These are phyloP conservation scores for Gambusia yucatana DNA, from an alignment of 2,797 vertebrate genomes.

Conservation along the genomic window DNA sequence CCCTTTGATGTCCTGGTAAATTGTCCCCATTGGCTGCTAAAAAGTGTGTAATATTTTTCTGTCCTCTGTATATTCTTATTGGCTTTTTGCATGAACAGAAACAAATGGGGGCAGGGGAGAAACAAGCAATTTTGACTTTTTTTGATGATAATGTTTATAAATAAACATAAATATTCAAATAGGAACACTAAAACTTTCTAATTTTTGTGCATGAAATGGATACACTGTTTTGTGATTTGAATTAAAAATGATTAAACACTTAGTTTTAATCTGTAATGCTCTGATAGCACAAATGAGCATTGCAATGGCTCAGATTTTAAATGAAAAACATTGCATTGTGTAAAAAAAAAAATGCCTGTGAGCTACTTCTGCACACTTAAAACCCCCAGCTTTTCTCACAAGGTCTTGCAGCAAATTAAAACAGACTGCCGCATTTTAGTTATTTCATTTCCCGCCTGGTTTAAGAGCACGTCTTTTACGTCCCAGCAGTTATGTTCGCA, in stretches of 20 bases:
- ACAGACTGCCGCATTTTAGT: conserved; percentile 60
- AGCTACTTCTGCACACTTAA: neutral
- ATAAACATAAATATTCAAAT: neutral
- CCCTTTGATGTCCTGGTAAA: neutral
- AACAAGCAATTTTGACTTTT: neutral
- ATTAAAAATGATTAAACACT: neutral
- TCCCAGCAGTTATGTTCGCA: conserved; percentile 47
- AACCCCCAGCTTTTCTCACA: conserved; percentile 20
- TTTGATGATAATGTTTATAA: conserved; percentile 20
- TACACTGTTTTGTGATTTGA: neutral
- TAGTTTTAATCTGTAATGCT: conserved; percentile 6
- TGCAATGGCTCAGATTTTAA: neutral
- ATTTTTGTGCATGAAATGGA: neutral
- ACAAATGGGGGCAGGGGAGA: neutral
- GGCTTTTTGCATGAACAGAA: neutral
- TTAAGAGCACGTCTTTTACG: conserved; percentile 59
- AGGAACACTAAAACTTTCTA: conserved; percentile 1
- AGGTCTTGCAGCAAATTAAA: conserved; percentile 40
- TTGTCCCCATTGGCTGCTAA: neutral
- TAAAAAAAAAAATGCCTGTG: conserved; percentile 1
- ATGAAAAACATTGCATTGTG: neutral
- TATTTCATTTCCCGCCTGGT: conserved; percentile 50
- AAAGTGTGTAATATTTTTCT: neutral
- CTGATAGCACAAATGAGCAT: conserved; percentile 9
- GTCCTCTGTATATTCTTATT: neutral